These are phyloP conservation scores for Steatocranus sp. DNA, from an alignment of 2,797 vertebrate species.

Conservation along the genomic window DNA sequence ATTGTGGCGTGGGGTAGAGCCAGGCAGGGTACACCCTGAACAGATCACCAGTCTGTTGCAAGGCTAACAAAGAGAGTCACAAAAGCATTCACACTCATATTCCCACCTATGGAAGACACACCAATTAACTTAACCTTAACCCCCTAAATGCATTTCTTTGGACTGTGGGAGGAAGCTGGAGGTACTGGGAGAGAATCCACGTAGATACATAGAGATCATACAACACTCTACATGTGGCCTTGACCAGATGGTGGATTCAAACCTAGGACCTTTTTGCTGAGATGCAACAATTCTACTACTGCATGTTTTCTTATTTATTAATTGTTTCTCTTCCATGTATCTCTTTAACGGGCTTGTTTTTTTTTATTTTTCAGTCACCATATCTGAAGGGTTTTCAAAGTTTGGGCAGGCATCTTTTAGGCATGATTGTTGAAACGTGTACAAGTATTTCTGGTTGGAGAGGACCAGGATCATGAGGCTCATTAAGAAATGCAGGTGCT, in stretches of 20 bases:
- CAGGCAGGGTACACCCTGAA: background rate
- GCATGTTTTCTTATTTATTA: background rate
- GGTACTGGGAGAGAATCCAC: fast-evolving
- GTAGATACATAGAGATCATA: background rate
- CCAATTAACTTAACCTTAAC: background rate
- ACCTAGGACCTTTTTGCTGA: background rate
- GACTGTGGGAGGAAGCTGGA: background rate
- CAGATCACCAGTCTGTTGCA: background rate
- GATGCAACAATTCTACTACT: background rate
- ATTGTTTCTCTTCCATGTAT: background rate
- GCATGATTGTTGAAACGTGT: background rate
- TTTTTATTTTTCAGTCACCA: background rate
- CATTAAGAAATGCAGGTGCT: background rate
- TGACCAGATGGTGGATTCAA: background rate
- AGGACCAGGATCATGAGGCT: background rate
- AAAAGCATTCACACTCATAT: background rate
- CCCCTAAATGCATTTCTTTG: background rate
- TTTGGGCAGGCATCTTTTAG: background rate
- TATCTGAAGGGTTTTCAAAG: background rate
- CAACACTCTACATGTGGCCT: background rate
- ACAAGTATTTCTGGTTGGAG: fast-evolving
- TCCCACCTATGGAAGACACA: background rate
- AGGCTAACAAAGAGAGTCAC: background rate
- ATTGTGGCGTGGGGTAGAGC: background rate
- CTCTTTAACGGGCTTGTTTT: background rate